A percentile compares a stretch with the other conserved stretches of the same genome.
Conservation (phyloP, 2,113 vertebrate species). For the Suricata suricatta region DNA sequence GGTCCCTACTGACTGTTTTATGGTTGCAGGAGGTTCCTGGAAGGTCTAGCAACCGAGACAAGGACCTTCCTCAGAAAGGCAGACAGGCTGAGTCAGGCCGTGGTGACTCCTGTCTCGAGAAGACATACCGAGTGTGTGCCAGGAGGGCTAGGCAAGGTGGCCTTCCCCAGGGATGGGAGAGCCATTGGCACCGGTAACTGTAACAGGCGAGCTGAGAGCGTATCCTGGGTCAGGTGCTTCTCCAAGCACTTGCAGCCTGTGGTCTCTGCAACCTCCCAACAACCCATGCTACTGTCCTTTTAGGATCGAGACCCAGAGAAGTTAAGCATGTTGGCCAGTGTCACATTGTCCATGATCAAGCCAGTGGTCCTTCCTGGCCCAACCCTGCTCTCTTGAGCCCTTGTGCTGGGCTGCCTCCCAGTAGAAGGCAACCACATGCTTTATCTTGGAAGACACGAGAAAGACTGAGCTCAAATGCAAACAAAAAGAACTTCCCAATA, state of each 20-base stretch:
- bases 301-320: background rate
- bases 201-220: background rate
- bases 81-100: background rate
- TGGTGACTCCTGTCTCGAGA: background rate
- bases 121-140: background rate
- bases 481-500: background rate
- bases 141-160: background rate
- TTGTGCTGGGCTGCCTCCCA: background rate
- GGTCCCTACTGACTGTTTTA: background rate
- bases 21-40: background rate
- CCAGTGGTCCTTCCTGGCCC: background rate
- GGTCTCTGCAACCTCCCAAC: background rate
- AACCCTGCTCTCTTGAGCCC: background rate
- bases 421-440: background rate
- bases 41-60: background rate
- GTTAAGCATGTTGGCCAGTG: accelerated
- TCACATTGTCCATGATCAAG: accelerated
- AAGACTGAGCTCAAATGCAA: background rate
- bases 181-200: accelerated
- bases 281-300: no score
- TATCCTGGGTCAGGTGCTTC: accelerated
- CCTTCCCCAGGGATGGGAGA: background rate
- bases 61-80: background rate
- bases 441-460: background rate
- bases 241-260: background rate